Conservation (phyloP, 2,113 vertebrate species). For the Triplophysa siluroides region DNA sequence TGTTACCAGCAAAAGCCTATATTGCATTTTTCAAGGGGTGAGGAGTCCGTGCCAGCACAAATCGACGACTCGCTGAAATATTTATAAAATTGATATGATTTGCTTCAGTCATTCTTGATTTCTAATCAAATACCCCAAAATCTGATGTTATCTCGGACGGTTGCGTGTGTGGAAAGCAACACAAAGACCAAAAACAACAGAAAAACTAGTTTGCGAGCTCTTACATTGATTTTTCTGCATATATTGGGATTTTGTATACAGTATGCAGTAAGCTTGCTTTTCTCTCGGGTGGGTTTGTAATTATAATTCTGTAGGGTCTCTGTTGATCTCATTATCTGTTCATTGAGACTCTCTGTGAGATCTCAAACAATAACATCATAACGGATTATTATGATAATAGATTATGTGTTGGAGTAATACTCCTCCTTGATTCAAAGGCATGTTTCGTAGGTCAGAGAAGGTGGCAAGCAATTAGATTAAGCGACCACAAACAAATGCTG, state of each 20-base stretch:
- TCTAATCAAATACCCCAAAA: constrained; percentile 41
- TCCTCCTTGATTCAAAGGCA: background rate
- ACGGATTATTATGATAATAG: constrained; percentile 19
- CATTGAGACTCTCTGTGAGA: constrained; percentile 12
- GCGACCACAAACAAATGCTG: background rate
- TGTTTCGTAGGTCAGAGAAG: constrained; percentile 34
- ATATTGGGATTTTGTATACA: constrained; percentile 8
- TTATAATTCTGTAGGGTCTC: constrained; percentile 5
- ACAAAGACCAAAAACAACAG: constrained; percentile 13
- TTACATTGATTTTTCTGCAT: constrained; percentile 1
- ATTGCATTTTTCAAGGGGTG: constrained; percentile 69
- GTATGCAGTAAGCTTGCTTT: constrained; percentile 6
- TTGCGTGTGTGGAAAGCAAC: constrained; percentile 27
- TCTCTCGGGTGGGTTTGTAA: background rate
- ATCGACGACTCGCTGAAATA: constrained; percentile 64
- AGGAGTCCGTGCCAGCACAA: constrained; percentile 61
- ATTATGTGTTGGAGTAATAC: background rate
- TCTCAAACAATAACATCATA: background rate
- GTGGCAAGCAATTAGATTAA: background rate
- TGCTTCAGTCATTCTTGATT: constrained; percentile 26
- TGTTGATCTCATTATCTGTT: constrained; percentile 1
- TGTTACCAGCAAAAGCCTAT: constrained; percentile 70
- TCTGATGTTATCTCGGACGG: constrained; percentile 25
- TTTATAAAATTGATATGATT: constrained; percentile 60
- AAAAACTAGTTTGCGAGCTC: constrained; percentile 1